A percentile compares a stretch with the other conserved stretches of the same genome.
Evolutionary conservation across 2,113 vertebrate genomes (phyloP).

Genomic region (Oceanites oceanicus): DNA sequence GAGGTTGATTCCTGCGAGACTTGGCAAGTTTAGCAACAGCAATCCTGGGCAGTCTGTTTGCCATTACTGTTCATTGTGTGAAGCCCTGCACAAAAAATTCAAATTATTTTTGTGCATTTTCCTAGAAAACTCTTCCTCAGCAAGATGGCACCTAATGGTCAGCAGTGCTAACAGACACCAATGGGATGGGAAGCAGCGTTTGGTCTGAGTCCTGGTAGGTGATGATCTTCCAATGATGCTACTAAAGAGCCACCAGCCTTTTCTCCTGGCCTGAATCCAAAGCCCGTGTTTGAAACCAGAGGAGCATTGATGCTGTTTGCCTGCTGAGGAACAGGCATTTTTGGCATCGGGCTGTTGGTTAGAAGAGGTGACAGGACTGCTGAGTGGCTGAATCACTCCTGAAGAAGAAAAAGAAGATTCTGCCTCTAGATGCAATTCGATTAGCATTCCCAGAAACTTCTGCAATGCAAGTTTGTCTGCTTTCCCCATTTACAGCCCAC

Average conservation of each 20-base stretch:
- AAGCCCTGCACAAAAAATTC: neutral
- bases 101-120: neutral
- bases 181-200: neutral
- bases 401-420: neutral
- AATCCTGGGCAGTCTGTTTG: neutral
- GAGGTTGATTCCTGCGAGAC: neutral
- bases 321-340: neutral
- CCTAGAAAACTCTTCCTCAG: neutral
- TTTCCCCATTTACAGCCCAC: neutral
- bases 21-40: neutral
- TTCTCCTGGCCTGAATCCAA: neutral
- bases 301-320: neutral
- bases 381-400: neutral
- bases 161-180: fast-evolving
- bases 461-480: neutral
- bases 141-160: fast-evolving
- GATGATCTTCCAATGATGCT: neutral
- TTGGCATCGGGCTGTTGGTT: neutral
- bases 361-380: neutral
- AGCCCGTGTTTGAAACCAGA: neutral
- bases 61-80: neutral
- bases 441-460: neutral
- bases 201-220: neutral
- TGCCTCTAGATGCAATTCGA: fast-evolving
- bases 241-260: neutral